A percentile compares a stretch with the other conserved stretches of the same genome.
Conservation (phyloP, 2,113 vertebrate genomes). For the Okapia johnstoni region DNA sequence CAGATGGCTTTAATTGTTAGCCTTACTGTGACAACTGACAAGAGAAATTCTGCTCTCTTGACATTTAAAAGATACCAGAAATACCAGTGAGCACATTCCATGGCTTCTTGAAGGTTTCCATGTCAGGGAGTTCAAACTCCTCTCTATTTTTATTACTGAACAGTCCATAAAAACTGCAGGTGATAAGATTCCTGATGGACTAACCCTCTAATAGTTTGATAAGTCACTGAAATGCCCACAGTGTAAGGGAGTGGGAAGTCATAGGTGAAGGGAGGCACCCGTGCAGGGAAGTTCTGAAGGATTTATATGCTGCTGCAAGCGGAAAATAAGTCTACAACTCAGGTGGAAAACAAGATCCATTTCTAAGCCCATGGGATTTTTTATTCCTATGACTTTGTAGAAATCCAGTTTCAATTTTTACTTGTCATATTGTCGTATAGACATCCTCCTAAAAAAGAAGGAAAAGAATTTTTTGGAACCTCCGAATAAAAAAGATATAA, state of each 20-base stretch:
- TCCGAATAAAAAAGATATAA: background rate
- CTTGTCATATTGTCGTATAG: background rate
- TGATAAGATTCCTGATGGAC: slow-evolving; percentile 73
- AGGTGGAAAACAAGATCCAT: background rate
- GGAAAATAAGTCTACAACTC: background rate
- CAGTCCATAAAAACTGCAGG: slow-evolving; percentile 76
- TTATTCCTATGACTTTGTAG: background rate
- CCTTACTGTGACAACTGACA: slow-evolving; percentile 83
- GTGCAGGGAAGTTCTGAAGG: background rate
- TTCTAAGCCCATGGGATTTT: background rate
- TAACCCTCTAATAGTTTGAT: slow-evolving; percentile 71
- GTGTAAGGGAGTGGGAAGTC: slow-evolving; percentile 51
- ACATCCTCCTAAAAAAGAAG: background rate
- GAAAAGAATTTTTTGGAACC: background rate
- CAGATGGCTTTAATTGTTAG: slow-evolving; percentile 87
- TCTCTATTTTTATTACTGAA: slow-evolving; percentile 75
- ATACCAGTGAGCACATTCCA: slow-evolving; percentile 82
- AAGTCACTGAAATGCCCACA: slow-evolving; percentile 36
- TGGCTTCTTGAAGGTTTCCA: slow-evolving; percentile 80
- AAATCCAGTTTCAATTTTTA: background rate
- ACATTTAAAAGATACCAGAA: slow-evolving; percentile 86
- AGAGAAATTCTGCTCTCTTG: slow-evolving; percentile 84
- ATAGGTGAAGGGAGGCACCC: slow-evolving; percentile 35
- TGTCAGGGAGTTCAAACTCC: slow-evolving; percentile 74
- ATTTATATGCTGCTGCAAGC: background rate